These are phyloP conservation scores for Drosophila serrata DNA, from an alignment of 1,140 invertebrate genomes.

Conservation along the genomic window DNA sequence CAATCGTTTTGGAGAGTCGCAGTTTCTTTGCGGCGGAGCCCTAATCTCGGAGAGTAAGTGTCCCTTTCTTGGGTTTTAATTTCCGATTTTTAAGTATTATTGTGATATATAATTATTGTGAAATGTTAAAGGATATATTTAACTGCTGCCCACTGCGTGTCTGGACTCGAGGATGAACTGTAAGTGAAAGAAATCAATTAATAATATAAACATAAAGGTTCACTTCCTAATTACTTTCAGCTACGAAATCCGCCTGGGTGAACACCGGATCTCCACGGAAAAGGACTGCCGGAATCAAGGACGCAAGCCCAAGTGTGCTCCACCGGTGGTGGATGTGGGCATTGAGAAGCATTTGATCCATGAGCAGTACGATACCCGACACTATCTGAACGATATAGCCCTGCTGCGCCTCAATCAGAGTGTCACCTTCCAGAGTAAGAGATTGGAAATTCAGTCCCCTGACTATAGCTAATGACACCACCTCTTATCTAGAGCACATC, in stretches of 20 bases:
- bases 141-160: constrained; percentile 88
- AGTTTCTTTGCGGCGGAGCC: constrained; percentile 85
- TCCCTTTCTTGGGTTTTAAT: not conserved
- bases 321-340: constrained; percentile 86
- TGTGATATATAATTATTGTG: too few species aligned
- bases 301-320: constrained; percentile 84
- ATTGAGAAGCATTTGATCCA: constrained; percentile 88
- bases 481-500: constrained; percentile 85
- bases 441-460: rapidly evolving
- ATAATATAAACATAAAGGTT: not conserved
- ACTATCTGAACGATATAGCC: constrained; percentile 89
- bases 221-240: constrained; percentile 54
- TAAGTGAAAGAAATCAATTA: constrained; percentile 55
- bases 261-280: constrained; percentile 87
- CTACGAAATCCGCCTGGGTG: constrained; percentile 87
- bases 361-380: constrained; percentile 87
- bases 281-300: constrained; percentile 86
- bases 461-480: not conserved
- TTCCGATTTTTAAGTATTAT: too few species aligned
- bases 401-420: constrained; percentile 85
- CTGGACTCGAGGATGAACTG: constrained; percentile 54
- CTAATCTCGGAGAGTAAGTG: constrained; percentile 84
- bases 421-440: constrained; percentile 60
- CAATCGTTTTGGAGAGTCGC: constrained; percentile 32
- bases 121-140: constrained; percentile 80